These are phyloP conservation scores for Phyllostomus discolor DNA, from an alignment of 2,113 vertebrate genomes.

Conservation along the genomic window DNA sequence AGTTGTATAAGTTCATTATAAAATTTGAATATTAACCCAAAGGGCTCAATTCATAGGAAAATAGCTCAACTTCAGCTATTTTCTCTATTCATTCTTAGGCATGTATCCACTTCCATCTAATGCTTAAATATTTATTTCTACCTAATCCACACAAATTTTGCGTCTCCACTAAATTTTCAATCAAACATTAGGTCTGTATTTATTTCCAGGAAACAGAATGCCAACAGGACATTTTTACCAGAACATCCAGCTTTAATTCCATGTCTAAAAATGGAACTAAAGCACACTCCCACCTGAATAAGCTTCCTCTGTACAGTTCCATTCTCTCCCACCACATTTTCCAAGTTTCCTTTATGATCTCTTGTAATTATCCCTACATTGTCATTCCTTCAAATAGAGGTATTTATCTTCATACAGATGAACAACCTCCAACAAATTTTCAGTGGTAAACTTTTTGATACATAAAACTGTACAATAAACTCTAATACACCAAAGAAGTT, in stretches of 20 bases:
- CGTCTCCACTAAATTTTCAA: neutral
- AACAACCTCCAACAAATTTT: neutral
- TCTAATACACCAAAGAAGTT: neutral
- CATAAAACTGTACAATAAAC: neutral
- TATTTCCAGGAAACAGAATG: neutral
- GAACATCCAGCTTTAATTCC: neutral
- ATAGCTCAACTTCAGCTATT: neutral
- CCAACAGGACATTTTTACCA: neutral
- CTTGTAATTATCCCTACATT: neutral
- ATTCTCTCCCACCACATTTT: neutral
- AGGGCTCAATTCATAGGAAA: neutral
- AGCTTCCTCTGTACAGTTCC: neutral
- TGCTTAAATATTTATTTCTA: neutral
- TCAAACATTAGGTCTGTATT: neutral
- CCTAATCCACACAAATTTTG: neutral
- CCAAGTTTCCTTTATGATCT: neutral
- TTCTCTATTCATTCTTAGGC: neutral
- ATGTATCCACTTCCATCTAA: neutral
- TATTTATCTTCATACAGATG: neutral
- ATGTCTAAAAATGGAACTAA: neutral
- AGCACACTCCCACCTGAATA: neutral
- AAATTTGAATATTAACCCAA: neutral
- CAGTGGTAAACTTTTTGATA: neutral
- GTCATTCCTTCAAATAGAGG: neutral
- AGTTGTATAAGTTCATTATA: neutral